These are phyloP conservation scores for Scaptomyza graminum DNA, from an alignment of 1,140 invertebrate genomes.

Conservation along the genomic window DNA sequence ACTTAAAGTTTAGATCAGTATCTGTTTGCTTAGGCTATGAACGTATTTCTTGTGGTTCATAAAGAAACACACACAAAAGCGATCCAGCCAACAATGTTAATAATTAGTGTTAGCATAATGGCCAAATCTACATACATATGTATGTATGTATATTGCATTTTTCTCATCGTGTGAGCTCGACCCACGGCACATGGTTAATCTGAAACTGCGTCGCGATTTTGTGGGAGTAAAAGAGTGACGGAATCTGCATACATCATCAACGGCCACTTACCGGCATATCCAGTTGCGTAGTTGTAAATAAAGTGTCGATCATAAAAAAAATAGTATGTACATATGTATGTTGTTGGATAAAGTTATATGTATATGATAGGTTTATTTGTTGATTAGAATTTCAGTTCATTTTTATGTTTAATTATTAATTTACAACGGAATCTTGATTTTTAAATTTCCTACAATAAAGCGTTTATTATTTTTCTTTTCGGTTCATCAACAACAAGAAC, in stretches of 20 bases:
- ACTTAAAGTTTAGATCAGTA: background rate
- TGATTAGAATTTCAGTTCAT: background rate
- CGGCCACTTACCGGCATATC: constrained; percentile 39
- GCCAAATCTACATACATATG: too few relatives aligned
- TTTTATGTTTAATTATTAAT: background rate
- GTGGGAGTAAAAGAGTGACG: background rate
- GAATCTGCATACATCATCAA: background rate
- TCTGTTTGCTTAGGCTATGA: background rate
- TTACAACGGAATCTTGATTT: constrained; percentile 68
- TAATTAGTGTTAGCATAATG: background rate
- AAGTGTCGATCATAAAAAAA: background rate
- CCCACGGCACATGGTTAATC: constrained; percentile 29
- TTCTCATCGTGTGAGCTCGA: constrained; percentile 23
- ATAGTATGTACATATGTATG: too few relatives aligned
- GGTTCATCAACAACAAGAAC: constrained; percentile 41
- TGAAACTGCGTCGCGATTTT: background rate
- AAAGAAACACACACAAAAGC: constrained; percentile 29
- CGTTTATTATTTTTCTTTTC: constrained; percentile 6
- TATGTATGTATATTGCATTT: too few relatives aligned
- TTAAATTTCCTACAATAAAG: constrained; percentile 84
- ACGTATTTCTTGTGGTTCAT: constrained; percentile 7
- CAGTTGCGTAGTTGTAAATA: background rate
- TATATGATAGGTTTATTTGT: background rate
- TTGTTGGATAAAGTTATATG: background rate
- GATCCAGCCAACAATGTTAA: constrained; percentile 21